Conservation (phyloP, 2,888 invertebrate species). For the Acleris holmiana region DNA sequence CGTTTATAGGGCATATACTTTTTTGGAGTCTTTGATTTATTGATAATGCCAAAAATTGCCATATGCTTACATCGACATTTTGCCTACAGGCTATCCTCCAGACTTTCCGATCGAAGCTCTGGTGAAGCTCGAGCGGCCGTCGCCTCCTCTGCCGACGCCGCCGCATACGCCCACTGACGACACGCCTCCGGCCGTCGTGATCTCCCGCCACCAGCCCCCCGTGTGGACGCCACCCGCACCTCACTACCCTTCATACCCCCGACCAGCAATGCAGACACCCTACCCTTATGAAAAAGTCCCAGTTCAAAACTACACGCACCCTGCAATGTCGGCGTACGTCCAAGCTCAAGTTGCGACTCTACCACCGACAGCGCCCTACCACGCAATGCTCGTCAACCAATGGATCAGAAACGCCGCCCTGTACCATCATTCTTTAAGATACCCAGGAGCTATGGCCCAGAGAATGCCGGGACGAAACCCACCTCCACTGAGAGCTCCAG, state of each 20-base stretch:
- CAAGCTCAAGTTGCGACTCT: slow-evolving; percentile 77
- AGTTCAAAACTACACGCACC: slow-evolving; percentile 65
- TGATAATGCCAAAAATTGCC: background rate
- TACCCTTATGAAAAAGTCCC: slow-evolving; percentile 74
- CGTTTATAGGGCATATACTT: no score
- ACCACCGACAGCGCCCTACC: slow-evolving; percentile 78
- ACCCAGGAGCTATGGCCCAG: slow-evolving; percentile 78
- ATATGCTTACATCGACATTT: background rate
- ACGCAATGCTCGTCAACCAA: slow-evolving; percentile 88
- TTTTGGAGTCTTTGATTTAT: no score
- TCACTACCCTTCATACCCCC: slow-evolving; percentile 69
- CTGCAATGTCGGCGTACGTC: slow-evolving; percentile 73
- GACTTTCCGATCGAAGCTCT: slow-evolving; percentile 84
- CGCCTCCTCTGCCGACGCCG: slow-evolving; percentile 88
- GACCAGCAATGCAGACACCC: slow-evolving; percentile 67
- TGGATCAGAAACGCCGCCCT: slow-evolving; percentile 90
- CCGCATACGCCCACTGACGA: slow-evolving; percentile 89
- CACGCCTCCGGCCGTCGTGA: slow-evolving; percentile 78
- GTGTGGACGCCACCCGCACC: slow-evolving; percentile 63
- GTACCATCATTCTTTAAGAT: slow-evolving; percentile 85
- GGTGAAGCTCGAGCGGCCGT: slow-evolving; percentile 85
- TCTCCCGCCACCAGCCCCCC: slow-evolving; percentile 70
- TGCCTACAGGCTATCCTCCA: slow-evolving; percentile 81
- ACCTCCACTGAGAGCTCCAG: slow-evolving; percentile 82
- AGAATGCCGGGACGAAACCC: slow-evolving; percentile 81